Evolutionary conservation across 1,140 invertebrate genomes (phyloP).

Genomic region (Ylistrum balloti): DNA sequence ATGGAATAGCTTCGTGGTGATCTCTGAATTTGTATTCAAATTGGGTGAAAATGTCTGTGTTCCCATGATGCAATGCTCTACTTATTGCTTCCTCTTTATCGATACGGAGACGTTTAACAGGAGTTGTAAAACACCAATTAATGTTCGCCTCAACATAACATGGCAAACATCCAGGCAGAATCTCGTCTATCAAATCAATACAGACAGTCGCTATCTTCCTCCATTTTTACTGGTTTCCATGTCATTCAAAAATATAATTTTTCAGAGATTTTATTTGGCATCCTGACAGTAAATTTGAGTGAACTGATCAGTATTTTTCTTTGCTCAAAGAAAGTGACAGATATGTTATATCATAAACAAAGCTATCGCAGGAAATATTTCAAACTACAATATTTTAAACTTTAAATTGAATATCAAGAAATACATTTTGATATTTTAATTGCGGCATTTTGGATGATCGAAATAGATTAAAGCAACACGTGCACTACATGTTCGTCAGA

Average conservation of each 20-base stretch:
- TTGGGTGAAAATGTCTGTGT: not conserved
- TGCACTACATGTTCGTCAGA: not conserved
- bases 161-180: not conserved
- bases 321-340: slow-evolving; percentile 9
- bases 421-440: slow-evolving; percentile 36
- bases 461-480: not conserved
- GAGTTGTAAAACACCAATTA: not conserved
- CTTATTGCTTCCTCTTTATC: slow-evolving; percentile 26
- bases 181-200: slow-evolving; percentile 4
- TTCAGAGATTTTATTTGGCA: slow-evolving; percentile 35
- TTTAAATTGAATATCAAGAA: slow-evolving; percentile 40
- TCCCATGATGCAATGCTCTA: slow-evolving; percentile 15
- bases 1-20: not conserved
- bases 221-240: not conserved
- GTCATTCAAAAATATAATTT: slow-evolving; percentile 26
- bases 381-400: not conserved
- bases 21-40: not conserved
- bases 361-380: slow-evolving; percentile 18
- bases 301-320: slow-evolving; percentile 34
- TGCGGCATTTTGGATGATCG: slow-evolving; percentile 11
- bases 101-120: not conserved
- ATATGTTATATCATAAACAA: slow-evolving; percentile 40
- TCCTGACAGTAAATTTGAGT: slow-evolving; percentile 39
- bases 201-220: not conserved
- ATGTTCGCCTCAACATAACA: slow-evolving; percentile 21